phyloP scores from a whole-genome alignment of 2,113 vertebrate species.

The Peromyscus leucopus region DNA sequence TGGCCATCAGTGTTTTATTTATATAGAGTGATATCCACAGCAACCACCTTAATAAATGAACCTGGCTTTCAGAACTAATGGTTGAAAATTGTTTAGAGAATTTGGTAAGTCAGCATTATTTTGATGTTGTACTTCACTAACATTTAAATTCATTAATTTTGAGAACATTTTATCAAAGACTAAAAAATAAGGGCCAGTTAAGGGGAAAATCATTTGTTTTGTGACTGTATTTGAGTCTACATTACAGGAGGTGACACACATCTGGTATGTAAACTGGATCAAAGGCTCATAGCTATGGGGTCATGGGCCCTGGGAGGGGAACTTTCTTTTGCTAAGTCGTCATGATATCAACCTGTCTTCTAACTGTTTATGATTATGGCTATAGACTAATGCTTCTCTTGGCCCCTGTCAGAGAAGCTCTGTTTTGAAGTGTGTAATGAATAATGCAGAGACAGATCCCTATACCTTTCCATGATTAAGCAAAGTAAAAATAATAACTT shows the following conservation, averaged over 20 bases:
- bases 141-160: slow-evolving; percentile 37
- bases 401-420: neutral
- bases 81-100: slow-evolving; percentile 1
- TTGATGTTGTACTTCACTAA: neutral
- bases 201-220: neutral
- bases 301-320: neutral
- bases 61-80: neutral
- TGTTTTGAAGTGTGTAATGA: neutral
- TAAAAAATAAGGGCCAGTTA: too few relatives aligned
- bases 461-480: neutral
- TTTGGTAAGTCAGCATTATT: neutral
- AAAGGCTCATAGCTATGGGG: neutral
- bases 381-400: neutral
- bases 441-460: neutral
- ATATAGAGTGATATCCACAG: too few relatives aligned
- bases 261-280: neutral
- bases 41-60: neutral
- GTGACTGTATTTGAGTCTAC: neutral
- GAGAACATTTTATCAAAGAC: neutral
- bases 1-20: too few relatives aligned
- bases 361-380: neutral
- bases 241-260: neutral
- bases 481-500: neutral
- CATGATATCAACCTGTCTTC: neutral
- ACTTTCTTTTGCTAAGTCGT: neutral